phyloP scores from a whole-genome alignment of 2,888 invertebrate genomes.

The Drosophila aldrichi region DNA sequence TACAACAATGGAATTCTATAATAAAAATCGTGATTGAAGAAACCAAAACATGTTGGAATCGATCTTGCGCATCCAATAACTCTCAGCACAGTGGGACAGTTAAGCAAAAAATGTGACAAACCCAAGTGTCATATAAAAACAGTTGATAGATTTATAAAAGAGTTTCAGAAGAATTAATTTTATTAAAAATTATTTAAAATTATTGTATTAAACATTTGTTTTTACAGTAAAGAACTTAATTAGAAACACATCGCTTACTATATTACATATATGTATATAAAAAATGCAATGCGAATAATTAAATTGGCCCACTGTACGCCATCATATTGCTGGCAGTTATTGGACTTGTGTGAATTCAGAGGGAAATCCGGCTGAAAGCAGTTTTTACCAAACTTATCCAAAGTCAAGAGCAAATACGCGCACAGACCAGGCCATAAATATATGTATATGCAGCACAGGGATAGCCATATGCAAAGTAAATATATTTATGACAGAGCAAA shows the following conservation, averaged over 20 bases:
- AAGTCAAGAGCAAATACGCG: conserved; percentile 66
- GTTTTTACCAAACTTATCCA: conserved; percentile 83
- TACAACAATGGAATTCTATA: not conserved
- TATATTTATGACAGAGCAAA: conserved; percentile 23
- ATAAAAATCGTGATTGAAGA: conserved; percentile 13
- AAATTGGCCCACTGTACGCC: not conserved
- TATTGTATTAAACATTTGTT: no score
- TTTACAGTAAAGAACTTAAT: no score
- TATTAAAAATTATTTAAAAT: no score
- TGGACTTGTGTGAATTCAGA: conserved; percentile 23
- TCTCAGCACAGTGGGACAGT: not conserved
- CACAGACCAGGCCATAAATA: conserved; percentile 39
- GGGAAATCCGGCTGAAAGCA: conserved; percentile 81
- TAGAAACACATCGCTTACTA: no score
- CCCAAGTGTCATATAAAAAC: not conserved
- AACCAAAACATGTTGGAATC: conserved; percentile 43
- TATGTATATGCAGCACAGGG: conserved; percentile 14
- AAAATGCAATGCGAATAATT: no score
- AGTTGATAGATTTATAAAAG: not conserved
- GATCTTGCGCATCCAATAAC: conserved; percentile 38
- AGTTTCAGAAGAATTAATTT: not conserved
- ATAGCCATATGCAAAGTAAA: conserved; percentile 23
- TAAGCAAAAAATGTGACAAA: not conserved
- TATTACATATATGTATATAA: no score
- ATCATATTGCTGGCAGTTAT: conserved; percentile 14